Conservation (phyloP, 2,888 invertebrate species). For the Cephus runcator region DNA sequence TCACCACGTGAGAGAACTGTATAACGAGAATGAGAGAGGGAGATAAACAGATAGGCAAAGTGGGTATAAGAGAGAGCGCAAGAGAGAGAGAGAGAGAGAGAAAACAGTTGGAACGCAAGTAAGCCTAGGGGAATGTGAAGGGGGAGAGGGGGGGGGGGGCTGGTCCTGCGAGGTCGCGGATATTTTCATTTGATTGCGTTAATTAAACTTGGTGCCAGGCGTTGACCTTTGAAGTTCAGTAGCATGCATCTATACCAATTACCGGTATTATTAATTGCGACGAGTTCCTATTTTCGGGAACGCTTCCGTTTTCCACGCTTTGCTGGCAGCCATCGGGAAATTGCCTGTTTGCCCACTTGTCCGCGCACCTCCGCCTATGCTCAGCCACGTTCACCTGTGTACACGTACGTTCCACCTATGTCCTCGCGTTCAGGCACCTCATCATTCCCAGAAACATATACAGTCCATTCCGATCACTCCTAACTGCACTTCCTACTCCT, state of each 20-base stretch:
- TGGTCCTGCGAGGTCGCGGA: slow-evolving; percentile 37
- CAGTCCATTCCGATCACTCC: not conserved
- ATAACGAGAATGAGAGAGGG: not conserved
- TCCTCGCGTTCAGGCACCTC: not conserved
- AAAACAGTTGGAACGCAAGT: not conserved
- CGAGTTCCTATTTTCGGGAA: slow-evolving; percentile 7
- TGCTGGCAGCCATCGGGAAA: not conserved
- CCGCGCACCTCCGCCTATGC: not conserved
- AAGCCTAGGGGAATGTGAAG: not conserved
- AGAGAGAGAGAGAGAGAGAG: no score
- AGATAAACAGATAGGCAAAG: not conserved
- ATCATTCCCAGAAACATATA: not conserved
- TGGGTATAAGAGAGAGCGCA: no score
- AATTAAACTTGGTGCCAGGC: slow-evolving; percentile 49
- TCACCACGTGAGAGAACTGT: not conserved
- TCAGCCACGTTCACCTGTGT: not conserved
- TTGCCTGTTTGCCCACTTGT: not conserved
- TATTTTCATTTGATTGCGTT: slow-evolving; percentile 62
- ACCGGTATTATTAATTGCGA: slow-evolving; percentile 45
- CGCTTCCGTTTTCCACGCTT: not conserved
- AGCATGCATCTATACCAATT: slow-evolving; percentile 45
- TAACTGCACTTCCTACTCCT: not conserved
- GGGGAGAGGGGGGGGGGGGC: not conserved
- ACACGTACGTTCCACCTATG: not conserved
- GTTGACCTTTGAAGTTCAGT: slow-evolving; percentile 57